Evolutionary conservation across 1,140 invertebrate genomes (phyloP).

Genomic region (Nephila pilipes): DNA sequence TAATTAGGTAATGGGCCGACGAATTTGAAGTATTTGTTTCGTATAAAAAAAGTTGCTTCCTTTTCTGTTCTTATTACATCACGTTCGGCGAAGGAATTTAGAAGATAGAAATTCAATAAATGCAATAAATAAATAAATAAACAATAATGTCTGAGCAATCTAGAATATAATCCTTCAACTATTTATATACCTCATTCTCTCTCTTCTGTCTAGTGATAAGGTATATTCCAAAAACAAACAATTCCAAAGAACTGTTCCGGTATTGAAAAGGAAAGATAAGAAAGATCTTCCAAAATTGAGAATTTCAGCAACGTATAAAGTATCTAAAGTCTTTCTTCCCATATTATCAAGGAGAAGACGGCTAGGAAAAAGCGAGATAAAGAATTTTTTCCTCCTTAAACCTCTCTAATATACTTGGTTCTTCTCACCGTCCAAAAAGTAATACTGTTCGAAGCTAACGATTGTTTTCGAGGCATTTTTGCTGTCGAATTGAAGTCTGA

Average conservation of each 20-base stretch:
- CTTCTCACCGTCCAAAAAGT: not conserved
- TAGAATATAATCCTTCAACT: not conserved
- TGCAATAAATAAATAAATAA: no score
- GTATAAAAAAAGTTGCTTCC: no score
- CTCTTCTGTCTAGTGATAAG: not conserved
- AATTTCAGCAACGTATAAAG: conserved; percentile 36
- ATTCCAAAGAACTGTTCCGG: not conserved
- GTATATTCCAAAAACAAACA: conserved; percentile 26
- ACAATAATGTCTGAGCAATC: not conserved
- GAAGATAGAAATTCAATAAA: no score
- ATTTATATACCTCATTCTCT: not conserved
- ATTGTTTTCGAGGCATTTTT: not conserved
- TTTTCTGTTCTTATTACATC: no score
- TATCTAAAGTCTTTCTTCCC: conserved; percentile 16
- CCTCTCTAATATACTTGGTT: not conserved
- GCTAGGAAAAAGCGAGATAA: not conserved
- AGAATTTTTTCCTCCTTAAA: not conserved
- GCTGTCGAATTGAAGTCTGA: conserved; percentile 2
- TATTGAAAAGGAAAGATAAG: conserved; percentile 2
- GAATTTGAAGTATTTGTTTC: no score
- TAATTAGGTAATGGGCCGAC: no score
- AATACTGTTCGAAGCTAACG: not conserved
- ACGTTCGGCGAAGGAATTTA: no score
- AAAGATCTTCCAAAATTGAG: conserved; percentile 43
- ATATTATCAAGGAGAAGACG: conserved; percentile 31